Base-by-base conservation (phyloP, 1,140 invertebrate genomes). In the Trigoniulus corallinus region DNA sequence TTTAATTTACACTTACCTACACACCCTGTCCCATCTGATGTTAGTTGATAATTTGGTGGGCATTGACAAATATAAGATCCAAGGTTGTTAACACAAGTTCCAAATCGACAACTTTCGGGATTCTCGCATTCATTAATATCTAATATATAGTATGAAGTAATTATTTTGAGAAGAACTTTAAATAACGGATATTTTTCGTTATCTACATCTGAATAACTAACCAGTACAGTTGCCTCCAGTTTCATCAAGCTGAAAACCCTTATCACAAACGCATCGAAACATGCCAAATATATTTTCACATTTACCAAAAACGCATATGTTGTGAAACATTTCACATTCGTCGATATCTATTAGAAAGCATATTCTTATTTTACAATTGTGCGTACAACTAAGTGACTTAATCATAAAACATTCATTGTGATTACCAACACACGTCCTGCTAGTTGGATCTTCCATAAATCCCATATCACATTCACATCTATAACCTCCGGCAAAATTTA, bases 231-330 rank as follows among this genome's bases (percentile, higher is more conserved):
- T 72, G 62, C 73, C 74, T 53, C 81, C 80, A 10, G 79, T 77
- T 10, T 76, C 67, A 58, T 88, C 85, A 1, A 87, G 69, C 59
- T 83, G 80, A 64, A 82, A 91, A 0, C 86, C 86, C 58, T 82
- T 79, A 61, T 84, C 74, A 61, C 87, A 89, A 54, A 82, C 77
- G 63, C 85, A 91, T 42, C 79, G 74, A 65, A 88, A 91, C 76
- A 86, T 86, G 15, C 88, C 87, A 63, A 85, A 82, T 1, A 82
- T 79, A 64, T 93, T 93, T 59, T 86, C 82, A 68, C 88, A 91
- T 54, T 73, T 74, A 0, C 87, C 87, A 64, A 77, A 85, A 2
- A 88, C 81, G 64, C 87, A 93, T 1, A 91, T 70, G 60, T 88
- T 85, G 59, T 76, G 79, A 66, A 91, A 89, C 67, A 83, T 80